phyloP scores from a whole-genome alignment of 2,888 invertebrate species.

The Lasioglossum morio region DNA sequence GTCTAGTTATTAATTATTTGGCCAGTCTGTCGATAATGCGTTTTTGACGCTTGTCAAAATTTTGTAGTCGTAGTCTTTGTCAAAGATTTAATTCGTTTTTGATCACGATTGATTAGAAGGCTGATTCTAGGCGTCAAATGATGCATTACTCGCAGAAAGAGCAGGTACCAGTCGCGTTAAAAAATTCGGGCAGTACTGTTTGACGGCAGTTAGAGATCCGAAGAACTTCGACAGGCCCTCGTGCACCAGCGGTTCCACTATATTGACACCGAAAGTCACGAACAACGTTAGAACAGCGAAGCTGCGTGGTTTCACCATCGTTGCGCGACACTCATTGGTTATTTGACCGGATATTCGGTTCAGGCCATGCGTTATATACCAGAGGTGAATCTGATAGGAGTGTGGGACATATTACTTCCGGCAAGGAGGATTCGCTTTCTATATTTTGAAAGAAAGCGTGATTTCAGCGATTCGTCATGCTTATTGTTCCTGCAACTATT shows the following conservation, averaged over 20 bases:
- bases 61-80: neutral
- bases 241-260: constrained; percentile 63
- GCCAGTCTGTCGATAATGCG: neutral
- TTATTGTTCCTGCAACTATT: neutral
- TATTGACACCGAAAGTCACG: constrained; percentile 35
- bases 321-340: constrained; percentile 45
- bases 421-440: constrained; percentile 7
- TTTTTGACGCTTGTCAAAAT: neutral
- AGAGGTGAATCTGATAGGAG: constrained; percentile 61
- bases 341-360: constrained; percentile 42
- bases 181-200: constrained; percentile 59
- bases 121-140: neutral
- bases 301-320: constrained; percentile 62
- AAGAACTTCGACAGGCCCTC: constrained; percentile 71
- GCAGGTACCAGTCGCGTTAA: neutral
- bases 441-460: constrained; percentile 32
- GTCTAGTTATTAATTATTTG: neutral
- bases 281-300: constrained; percentile 33
- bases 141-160: neutral
- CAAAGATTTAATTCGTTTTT: neutral
- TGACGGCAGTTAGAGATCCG: constrained; percentile 58
- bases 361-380: constrained; percentile 57
- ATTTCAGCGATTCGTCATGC: neutral
- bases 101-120: neutral
- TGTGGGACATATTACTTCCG: constrained; percentile 44